phyloP scores from a whole-genome alignment of 2,797 vertebrate species.

The Trachurus trachurus region DNA sequence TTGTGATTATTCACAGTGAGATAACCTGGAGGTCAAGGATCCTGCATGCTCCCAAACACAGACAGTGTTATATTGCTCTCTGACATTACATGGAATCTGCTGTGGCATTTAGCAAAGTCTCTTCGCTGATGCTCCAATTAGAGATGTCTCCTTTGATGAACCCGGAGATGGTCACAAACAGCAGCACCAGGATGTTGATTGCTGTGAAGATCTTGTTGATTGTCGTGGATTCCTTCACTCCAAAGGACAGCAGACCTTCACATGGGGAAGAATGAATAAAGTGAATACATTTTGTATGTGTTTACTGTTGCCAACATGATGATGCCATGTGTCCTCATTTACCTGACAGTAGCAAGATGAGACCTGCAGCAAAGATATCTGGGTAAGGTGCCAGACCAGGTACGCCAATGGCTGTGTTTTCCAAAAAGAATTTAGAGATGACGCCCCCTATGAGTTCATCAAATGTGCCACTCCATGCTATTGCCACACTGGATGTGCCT shows the following conservation, averaged over 20 bases:
- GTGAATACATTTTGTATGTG: neutral
- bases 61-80: slow-evolving; percentile 4
- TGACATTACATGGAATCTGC: slow-evolving; percentile 71
- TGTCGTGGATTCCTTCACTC: slow-evolving; percentile 90
- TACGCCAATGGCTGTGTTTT: slow-evolving; percentile 77
- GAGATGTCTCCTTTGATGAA: slow-evolving; percentile 88
- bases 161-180: slow-evolving; percentile 88
- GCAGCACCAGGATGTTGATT: slow-evolving; percentile 87
- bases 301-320: neutral
- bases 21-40: slow-evolving; percentile 10
- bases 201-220: slow-evolving; percentile 92
- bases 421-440: slow-evolving; percentile 83
- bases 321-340: slow-evolving; percentile 24
- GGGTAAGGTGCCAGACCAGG: slow-evolving; percentile 89
- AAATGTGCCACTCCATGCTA: slow-evolving; percentile 92
- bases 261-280: neutral
- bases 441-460: slow-evolving; percentile 88
- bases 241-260: slow-evolving; percentile 89
- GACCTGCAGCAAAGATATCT: slow-evolving; percentile 88
- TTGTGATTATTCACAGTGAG: slow-evolving; percentile 16
- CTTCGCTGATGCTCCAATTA: slow-evolving; percentile 88
- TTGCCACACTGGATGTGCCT: slow-evolving; percentile 92
- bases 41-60: neutral
- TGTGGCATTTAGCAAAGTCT: slow-evolving; percentile 73
- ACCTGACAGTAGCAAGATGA: slow-evolving; percentile 91